Base-by-base conservation (phyloP, 2,113 vertebrate genomes). In the Xenus cinereus region DNA sequence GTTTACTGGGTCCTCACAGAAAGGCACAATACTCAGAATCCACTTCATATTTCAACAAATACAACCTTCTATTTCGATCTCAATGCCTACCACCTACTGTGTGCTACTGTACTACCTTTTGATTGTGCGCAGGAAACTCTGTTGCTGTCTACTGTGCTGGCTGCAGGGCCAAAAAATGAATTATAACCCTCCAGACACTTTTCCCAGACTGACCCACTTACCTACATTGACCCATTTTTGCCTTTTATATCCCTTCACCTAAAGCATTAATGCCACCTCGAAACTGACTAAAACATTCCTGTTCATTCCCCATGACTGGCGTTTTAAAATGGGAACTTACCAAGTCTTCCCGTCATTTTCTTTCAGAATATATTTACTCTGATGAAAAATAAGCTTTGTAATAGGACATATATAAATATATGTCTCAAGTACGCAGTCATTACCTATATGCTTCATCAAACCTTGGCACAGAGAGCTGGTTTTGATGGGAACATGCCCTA, bases 51-150 rank as follows among this genome's bases (percentile, higher is more conserved):
- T 66, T 78, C 64, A 43, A 30, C 27, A 35, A 39, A 23, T 4
- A 43, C 14, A 17, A 37, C 32, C 24, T 56, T 5, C 2, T 9
- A 15, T 12, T 62, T 7, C 4, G 10, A 1, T 0, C 35, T 4
- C 32, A 50, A 15, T 1, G 4, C n/a, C 56, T 11, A 12, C 32
- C 28, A 21, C 7, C 33, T 2, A 0, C 30, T 6, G 11, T 20
- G 24, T 3, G 14, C 37, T 7, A 53, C 12, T 0, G 0, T 0
- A 0, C 1, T 32, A 37, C 60, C 3, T 11, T 56, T 16, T 21
- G 39, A 3, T 27, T 15, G 26, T 3, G 1, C 14, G 56, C 59
- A 76, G 60, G 9, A 8, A 84, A 35, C 12, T 28, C 41, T 62
- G n/a, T 18, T 32, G 71, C 56, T 56, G n/a, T 10, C 30, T 24